Conservation (phyloP, 2,888 invertebrate genomes). For the Priocnemis perturbator region DNA sequence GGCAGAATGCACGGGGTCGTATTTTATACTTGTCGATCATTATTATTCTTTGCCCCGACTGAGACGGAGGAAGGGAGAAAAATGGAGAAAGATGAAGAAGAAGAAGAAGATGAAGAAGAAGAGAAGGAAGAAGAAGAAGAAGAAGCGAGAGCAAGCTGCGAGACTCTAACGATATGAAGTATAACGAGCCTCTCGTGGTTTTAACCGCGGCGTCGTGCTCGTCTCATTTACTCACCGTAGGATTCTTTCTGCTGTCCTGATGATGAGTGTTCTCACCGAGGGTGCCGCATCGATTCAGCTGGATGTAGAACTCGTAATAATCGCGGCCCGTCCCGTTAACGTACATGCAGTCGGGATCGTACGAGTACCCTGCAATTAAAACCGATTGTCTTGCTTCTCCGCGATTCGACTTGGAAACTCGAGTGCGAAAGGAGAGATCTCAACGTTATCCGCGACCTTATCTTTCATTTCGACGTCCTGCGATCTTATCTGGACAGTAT, state of each 20-base stretch:
- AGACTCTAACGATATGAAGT: too few relatives aligned
- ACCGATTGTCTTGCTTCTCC: constrained; percentile 44
- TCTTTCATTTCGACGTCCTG: neutral
- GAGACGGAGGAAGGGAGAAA: too few relatives aligned
- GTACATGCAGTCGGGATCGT: constrained; percentile 96
- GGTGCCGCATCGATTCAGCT: constrained; percentile 93
- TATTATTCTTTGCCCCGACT: too few relatives aligned
- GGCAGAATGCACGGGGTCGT: neutral
- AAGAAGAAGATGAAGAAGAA: too few relatives aligned
- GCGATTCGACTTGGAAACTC: neutral
- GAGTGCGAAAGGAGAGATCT: neutral
- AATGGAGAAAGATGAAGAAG: too few relatives aligned
- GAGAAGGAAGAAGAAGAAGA: too few relatives aligned
- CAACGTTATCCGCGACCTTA: neutral
- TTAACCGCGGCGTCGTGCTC: too few relatives aligned
- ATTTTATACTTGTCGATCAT: too few relatives aligned
- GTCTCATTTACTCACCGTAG: constrained; percentile 81
- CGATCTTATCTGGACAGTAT: too few relatives aligned
- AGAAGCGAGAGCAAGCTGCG: too few relatives aligned
- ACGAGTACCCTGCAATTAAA: constrained; percentile 86
- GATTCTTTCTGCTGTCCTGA: constrained; percentile 89
- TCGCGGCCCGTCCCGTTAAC: constrained; percentile 94
- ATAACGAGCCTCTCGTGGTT: too few relatives aligned
- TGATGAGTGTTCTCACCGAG: constrained; percentile 91
- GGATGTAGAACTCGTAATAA: constrained; percentile 95